Conservation (phyloP, 2,888 invertebrate species). For the Candidula unifasciata region DNA sequence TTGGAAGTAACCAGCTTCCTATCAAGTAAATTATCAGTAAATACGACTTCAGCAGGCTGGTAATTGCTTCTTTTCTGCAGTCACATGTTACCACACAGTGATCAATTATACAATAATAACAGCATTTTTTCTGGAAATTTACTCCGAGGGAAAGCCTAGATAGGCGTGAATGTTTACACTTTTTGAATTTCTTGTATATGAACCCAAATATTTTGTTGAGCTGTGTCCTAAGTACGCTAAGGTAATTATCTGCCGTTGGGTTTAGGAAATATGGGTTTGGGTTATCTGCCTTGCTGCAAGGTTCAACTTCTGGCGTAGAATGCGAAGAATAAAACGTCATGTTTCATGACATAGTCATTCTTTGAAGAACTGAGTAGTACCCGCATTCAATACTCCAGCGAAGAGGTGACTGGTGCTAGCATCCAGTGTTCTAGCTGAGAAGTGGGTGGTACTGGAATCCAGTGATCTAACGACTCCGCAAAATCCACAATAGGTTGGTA, state of each 20-base stretch:
- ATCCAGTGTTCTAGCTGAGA: too few species aligned
- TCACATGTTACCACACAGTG: too few species aligned
- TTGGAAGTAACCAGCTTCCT: not conserved
- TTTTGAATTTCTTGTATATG: not conserved
- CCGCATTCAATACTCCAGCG: not conserved
- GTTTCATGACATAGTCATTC: slow-evolving; percentile 22
- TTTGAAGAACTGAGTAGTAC: not conserved
- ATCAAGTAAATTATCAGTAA: not conserved
- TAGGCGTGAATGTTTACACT: not conserved
- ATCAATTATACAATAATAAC: too few species aligned
- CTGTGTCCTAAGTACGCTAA: too few species aligned
- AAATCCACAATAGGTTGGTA: not conserved
- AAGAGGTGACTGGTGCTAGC: too few species aligned
- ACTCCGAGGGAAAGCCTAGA: not conserved
- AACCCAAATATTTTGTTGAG: not conserved
- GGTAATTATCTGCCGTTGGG: not conserved
- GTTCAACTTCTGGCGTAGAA: not conserved
- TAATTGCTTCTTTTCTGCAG: too few species aligned
- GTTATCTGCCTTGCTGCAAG: not conserved
- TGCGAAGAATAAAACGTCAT: not conserved
- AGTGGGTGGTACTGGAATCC: not conserved
- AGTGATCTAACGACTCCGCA: not conserved
- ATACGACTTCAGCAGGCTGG: too few species aligned
- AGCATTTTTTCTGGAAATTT: not conserved
- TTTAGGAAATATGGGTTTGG: not conserved